Evolutionary conservation across 2,113 vertebrate species (phyloP).

Genomic region (Delphinapterus leucas): DNA sequence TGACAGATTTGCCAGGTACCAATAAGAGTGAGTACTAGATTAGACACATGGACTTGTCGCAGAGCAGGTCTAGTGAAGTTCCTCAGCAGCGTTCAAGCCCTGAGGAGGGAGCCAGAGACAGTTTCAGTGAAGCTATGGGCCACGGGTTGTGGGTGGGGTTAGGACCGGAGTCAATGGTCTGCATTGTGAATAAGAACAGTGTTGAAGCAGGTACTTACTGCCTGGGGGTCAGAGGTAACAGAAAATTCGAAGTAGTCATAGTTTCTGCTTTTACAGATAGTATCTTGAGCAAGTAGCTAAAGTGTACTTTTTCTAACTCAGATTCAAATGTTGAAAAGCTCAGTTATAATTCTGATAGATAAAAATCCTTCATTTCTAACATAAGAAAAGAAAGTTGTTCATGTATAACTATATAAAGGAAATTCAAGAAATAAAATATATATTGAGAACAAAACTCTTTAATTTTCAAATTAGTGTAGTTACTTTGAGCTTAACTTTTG

Average conservation of each 20-base stretch:
- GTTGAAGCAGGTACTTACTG: not conserved
- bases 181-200: not conserved
- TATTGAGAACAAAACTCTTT: not conserved
- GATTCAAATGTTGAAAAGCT: not conserved
- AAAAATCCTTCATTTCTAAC: constrained; percentile 18
- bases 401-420: not conserved
- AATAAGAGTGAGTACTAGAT: not conserved
- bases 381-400: not conserved
- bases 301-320: not conserved
- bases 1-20: not conserved
- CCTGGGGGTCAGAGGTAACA: not conserved
- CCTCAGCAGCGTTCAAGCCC: not conserved
- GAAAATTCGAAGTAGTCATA: not conserved
- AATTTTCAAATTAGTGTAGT: not conserved
- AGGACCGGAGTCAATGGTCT: not conserved
- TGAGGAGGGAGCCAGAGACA: not conserved
- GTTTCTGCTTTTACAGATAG: not conserved
- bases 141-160: not conserved
- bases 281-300: not conserved
- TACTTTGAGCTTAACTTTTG: not conserved
- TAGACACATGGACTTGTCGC: not conserved
- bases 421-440: constrained; percentile 29
- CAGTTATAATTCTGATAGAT: not conserved
- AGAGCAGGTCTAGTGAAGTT: not conserved
- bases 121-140: not conserved